These are phyloP conservation scores for Phalacrocorax carbo DNA, from an alignment of 2,113 vertebrate species.

Conservation along the genomic window DNA sequence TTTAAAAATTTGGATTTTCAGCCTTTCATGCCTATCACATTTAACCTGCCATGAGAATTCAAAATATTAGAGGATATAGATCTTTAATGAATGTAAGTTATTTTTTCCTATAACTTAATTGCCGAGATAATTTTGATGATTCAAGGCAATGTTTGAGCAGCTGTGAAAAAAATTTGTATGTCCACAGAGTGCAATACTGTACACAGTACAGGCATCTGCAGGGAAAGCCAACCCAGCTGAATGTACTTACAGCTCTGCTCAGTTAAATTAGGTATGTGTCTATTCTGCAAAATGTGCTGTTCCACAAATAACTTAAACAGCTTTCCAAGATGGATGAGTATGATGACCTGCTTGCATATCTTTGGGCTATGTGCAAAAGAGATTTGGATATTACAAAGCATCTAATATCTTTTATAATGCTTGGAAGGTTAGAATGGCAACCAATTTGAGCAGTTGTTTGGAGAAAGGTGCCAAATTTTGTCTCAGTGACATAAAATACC, in stretches of 20 bases:
- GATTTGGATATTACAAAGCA: not conserved
- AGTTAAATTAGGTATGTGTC: not conserved
- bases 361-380: not conserved
- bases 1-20: not conserved
- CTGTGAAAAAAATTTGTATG: conserved; percentile 7
- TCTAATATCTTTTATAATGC: not conserved
- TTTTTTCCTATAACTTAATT: conserved; percentile 28
- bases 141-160: conserved; percentile 16
- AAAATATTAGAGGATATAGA: not conserved
- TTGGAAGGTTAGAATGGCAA: not conserved
- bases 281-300: not conserved
- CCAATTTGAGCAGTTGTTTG: not conserved
- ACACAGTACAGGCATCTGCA: not conserved
- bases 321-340: not conserved
- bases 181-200: not conserved
- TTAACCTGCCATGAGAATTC: not conserved
- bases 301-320: not conserved
- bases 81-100: not conserved
- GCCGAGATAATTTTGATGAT: not conserved
- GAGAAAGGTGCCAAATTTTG: not conserved
- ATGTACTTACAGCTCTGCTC: not conserved
- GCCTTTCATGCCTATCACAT: not conserved
- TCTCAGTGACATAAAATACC: not conserved
- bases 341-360: not conserved
- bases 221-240: not conserved